These are phyloP conservation scores for Chelmon rostratus DNA, from an alignment of 2,797 vertebrate species.

Conservation along the genomic window DNA sequence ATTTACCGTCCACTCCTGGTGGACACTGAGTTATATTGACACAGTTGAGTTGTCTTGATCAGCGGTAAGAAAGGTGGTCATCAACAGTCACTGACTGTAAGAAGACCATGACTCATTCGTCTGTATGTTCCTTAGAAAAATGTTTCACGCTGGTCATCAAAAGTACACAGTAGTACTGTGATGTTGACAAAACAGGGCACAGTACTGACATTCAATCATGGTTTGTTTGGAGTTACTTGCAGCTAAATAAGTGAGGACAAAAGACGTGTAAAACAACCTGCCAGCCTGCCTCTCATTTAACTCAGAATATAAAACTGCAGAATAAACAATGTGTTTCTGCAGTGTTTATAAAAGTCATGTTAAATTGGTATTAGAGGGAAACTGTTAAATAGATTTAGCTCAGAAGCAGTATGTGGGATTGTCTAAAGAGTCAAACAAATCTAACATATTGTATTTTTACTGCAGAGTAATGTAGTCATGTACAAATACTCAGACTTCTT, in stretches of 20 bases:
- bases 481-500: neutral
- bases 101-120: no score
- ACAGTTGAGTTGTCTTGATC: neutral
- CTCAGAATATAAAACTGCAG: neutral
- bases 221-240: neutral
- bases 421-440: neutral
- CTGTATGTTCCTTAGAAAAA: no score
- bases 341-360: neutral
- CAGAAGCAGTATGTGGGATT: neutral
- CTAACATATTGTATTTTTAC: neutral
- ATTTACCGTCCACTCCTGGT: neutral
- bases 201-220: neutral
- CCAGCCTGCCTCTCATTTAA: neutral
- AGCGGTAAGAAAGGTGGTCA: neutral
- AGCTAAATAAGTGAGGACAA: neutral
- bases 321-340: neutral
- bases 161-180: neutral
- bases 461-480: constrained; percentile 1
- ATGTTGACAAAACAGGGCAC: neutral
- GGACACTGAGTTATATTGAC: neutral
- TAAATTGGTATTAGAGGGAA: neutral
- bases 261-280: neutral
- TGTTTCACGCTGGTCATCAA: no score
- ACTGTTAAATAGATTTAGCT: neutral
- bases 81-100: neutral